Percentiles rank a stretch among this genome's conserved stretches.
Conservation (phyloP, 2,888 invertebrate species). For the Bimastos eiseni region DNA sequence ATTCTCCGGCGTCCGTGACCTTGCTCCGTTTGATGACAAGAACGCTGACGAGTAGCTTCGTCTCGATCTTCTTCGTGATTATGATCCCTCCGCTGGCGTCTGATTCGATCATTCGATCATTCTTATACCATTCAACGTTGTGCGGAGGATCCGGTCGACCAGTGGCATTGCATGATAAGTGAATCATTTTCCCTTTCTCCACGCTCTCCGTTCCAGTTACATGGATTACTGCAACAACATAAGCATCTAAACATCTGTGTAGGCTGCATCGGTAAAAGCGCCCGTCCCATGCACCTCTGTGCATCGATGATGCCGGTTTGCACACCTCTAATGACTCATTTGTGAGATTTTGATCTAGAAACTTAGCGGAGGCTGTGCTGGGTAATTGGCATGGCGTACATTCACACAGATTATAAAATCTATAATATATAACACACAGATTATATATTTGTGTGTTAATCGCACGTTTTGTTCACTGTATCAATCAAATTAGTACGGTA, state of each 20-base stretch:
- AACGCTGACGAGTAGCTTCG: slow-evolving; percentile 51
- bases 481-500: too few species aligned
- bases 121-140: slow-evolving; percentile 56
- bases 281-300: too few species aligned
- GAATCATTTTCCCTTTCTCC: slow-evolving; percentile 50
- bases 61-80: slow-evolving; percentile 54
- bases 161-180: slow-evolving; percentile 55
- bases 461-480: too few species aligned
- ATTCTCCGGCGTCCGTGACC: slow-evolving; percentile 52
- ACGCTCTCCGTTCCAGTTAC: slow-evolving; percentile 52
- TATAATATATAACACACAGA: too few species aligned
- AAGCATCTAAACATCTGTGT: neutral
- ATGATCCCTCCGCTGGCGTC: slow-evolving; percentile 47
- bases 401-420: too few species aligned
- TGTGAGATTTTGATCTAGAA: too few species aligned
- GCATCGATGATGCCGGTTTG: too few species aligned
- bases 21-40: slow-evolving; percentile 51
- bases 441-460: too few species aligned
- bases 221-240: slow-evolving; percentile 48
- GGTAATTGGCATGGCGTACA: too few species aligned
- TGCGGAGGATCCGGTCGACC: slow-evolving; percentile 55
- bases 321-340: too few species aligned
- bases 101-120: slow-evolving; percentile 47
- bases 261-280: too few species aligned
- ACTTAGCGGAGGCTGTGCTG: too few species aligned